These are phyloP conservation scores for Aethes cnicana DNA, from an alignment of 2,888 invertebrate genomes.

Conservation along the genomic window DNA sequence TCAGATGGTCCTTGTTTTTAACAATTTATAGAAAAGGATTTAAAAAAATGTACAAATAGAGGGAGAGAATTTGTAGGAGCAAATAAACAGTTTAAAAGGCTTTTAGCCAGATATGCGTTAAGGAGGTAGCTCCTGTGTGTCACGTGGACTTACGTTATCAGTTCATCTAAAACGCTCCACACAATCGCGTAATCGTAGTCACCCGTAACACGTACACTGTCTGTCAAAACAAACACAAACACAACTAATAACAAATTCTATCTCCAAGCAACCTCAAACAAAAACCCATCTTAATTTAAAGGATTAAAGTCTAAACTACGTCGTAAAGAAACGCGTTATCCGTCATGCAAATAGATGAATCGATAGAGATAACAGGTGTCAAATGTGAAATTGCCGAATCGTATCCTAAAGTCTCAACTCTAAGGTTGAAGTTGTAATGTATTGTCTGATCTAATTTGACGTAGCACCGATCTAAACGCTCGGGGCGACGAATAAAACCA, in stretches of 20 bases:
- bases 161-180: slow-evolving; percentile 70
- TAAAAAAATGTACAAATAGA: no score
- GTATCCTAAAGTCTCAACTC: slow-evolving; percentile 41
- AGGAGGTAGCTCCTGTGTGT: slow-evolving; percentile 48
- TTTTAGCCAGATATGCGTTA: no score
- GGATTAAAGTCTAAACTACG: slow-evolving; percentile 31
- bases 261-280: slow-evolving; percentile 45
- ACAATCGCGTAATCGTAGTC: slow-evolving; percentile 75
- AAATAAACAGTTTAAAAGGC: no score
- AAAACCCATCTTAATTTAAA: slow-evolving; percentile 38
- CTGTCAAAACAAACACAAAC: slow-evolving; percentile 77
- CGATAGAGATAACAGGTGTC: slow-evolving; percentile 57
- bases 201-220: slow-evolving; percentile 69
- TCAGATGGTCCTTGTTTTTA: no score
- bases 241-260: slow-evolving; percentile 39
- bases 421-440: slow-evolving; percentile 15
- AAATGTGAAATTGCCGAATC: slow-evolving; percentile 57
- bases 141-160: slow-evolving; percentile 64
- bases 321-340: slow-evolving; percentile 40
- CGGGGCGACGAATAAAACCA: slow-evolving; percentile 66
- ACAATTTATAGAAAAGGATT: no score
- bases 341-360: slow-evolving; percentile 51
- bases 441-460: slow-evolving; percentile 51
- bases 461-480: slow-evolving; percentile 50
- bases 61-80: no score